Evolutionary conservation across 1,140 invertebrate genomes (phyloP).

Genomic region (Drosophila pseudoobscura): DNA sequence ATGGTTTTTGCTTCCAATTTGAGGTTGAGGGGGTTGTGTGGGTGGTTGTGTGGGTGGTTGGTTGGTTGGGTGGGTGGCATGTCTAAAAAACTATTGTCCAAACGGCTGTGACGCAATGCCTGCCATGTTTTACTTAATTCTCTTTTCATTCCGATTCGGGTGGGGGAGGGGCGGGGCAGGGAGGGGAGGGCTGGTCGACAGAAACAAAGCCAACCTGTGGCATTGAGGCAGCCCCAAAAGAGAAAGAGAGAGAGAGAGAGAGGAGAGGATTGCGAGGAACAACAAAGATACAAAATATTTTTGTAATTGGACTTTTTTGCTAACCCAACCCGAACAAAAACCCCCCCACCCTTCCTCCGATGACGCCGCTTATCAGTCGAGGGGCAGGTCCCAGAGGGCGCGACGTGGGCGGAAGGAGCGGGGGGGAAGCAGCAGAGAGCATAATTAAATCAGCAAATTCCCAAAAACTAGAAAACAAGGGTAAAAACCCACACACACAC

Average conservation of each 20-base stretch:
- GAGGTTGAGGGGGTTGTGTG: background rate
- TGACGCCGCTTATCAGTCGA: too few relatives aligned
- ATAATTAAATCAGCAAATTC: conserved; percentile 54
- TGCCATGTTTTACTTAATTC: conserved; percentile 48
- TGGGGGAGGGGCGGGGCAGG: too few relatives aligned
- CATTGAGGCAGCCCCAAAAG: conserved; percentile 25
- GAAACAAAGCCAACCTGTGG: conserved; percentile 47
- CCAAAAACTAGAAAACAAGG: conserved; percentile 39
- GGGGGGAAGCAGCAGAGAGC: conserved; percentile 8
- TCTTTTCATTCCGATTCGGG: conserved; percentile 24
- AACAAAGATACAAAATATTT: too few relatives aligned
- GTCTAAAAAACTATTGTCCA: conserved; percentile 4
- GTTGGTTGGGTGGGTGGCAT: background rate
- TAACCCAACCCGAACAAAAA: too few relatives aligned
- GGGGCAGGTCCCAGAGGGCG: too few relatives aligned
- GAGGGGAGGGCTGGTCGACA: conserved; percentile 1
- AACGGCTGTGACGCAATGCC: conserved; percentile 5
- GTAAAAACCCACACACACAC: conserved; percentile 4
- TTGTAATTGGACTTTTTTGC: too few relatives aligned
- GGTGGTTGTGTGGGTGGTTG: background rate
- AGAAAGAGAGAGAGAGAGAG: background rate
- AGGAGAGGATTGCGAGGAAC: background rate
- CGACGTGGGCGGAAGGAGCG: background rate
- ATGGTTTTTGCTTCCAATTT: conserved; percentile 26
- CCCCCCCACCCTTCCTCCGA: too few relatives aligned